Conservation (phyloP, 2,888 invertebrate species). For the Drosophila lacicola region DNA sequence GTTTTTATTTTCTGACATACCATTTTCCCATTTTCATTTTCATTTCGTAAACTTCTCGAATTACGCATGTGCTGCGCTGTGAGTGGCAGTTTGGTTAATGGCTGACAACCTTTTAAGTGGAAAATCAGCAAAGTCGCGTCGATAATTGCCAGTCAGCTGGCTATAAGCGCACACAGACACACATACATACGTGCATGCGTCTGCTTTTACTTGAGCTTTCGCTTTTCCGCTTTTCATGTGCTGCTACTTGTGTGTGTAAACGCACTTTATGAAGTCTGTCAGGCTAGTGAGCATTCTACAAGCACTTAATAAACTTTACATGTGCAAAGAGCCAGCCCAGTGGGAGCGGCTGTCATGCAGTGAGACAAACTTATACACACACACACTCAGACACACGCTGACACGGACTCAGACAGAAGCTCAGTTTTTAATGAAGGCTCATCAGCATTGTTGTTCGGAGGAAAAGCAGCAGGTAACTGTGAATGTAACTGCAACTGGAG, state of each 20-base stretch:
- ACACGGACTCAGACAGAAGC: conserved; percentile 15
- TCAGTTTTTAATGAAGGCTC: conserved; percentile 76
- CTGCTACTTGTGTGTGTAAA: conserved; percentile 25
- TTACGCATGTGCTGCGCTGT: conserved; percentile 41
- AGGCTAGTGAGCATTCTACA: conserved; percentile 39
- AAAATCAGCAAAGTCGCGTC: conserved; percentile 58
- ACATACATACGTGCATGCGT: not conserved
- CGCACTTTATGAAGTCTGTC: conserved; percentile 45
- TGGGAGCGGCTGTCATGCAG: conserved; percentile 22
- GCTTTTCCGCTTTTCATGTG: conserved; percentile 16
- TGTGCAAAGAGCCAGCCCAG: conserved; percentile 45
- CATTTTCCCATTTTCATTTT: conserved; percentile 37
- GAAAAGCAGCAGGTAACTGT: conserved; percentile 38
- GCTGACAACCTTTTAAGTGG: conserved; percentile 58
- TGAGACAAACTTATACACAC: not conserved
- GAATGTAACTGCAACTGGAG: conserved; percentile 13
- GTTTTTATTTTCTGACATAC: not conserved
- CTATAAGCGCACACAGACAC: conserved; percentile 12
- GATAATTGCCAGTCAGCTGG: conserved; percentile 53
- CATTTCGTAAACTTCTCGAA: conserved; percentile 42
- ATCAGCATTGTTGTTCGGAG: conserved; percentile 61
- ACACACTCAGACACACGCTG: not conserved
- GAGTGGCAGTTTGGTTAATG: conserved; percentile 62
- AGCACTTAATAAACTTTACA: conserved; percentile 61
- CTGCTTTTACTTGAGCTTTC: conserved; percentile 25